These are phyloP conservation scores for Drosophila virilis DNA, from an alignment of 1,140 invertebrate species.

Conservation along the genomic window DNA sequence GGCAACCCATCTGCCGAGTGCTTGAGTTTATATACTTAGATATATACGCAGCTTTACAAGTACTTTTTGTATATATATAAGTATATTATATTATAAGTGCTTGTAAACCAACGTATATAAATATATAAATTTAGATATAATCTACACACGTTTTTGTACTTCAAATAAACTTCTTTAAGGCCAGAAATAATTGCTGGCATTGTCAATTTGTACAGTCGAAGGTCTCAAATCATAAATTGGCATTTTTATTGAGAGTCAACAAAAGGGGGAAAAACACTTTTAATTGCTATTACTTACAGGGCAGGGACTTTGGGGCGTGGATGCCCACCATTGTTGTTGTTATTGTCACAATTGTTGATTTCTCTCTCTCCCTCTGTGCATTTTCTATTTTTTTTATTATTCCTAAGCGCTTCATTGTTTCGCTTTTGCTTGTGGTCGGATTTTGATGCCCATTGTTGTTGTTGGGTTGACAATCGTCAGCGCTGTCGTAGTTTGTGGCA, in stretches of 20 bases:
- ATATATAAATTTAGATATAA: too few species aligned
- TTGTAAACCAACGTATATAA: too few species aligned
- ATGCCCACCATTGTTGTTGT: conserved; percentile 42
- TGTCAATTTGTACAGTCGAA: conserved; percentile 14
- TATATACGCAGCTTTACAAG: too few species aligned
- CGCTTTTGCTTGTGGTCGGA: conserved; percentile 46
- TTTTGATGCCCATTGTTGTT: conserved; percentile 43
- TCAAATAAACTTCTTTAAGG: not conserved
- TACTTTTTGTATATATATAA: too few species aligned
- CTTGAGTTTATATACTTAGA: too few species aligned
- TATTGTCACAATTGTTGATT: conserved; percentile 59
- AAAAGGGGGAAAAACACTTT: conserved; percentile 31
- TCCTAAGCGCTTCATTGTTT: conserved; percentile 60
- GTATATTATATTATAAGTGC: too few species aligned
- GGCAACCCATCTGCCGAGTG: too few species aligned
- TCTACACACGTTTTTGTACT: not conserved
- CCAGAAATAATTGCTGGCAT: conserved; percentile 15
- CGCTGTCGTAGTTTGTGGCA: conserved; percentile 43
- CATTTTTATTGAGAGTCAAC: conserved; percentile 52
- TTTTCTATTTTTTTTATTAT: conserved; percentile 16
- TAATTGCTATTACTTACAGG: conserved; percentile 55
- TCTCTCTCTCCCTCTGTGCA: conserved; percentile 6
- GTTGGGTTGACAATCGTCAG: conserved; percentile 34
- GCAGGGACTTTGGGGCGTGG: not conserved
- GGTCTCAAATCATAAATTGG: conserved; percentile 35